Evolutionary conservation across 37 sponge, comb jelly and placozoan genomes (phyloP), one percentile per base, ranked within the genome.

Genomic region (Eunapius fragilis): DNA sequence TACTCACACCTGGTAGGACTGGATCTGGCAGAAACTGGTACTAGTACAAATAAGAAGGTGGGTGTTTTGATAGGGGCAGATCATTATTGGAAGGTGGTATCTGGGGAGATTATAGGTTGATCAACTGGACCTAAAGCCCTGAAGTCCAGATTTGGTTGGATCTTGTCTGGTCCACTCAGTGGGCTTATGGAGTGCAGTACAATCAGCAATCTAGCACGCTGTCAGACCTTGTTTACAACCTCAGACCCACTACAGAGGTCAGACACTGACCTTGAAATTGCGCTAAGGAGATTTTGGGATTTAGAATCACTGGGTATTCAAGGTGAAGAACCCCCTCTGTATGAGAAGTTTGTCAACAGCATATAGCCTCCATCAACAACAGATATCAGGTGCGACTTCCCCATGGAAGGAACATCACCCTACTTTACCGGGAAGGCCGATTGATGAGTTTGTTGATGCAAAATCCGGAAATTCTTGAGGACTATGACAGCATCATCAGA

Each of bases 231-330:
- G 58, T 58, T 58, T 10, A 58, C 58, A 58, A 58, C 6, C 58
- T 58, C 58, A 58, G 58, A 58, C 58, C 58, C 58, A 58, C 58
- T 58, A 58, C 58, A 58, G 58, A 58, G 14, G 58, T 58, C 58
- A 58, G 58, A 58, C 17, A 58, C 58, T 58, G 58, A 58, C 19
- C 58, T 58, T 17, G 58, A 58, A 58, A 58, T 58, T 58, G 58
- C 58, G 22, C 58, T 58, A 58, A 58, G 58, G 58, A 58, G 58
- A 58, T 84, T 84, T 31, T 84, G 85, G 85, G 85, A 84, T 76
- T 77, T 84, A 22, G 85, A 84, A 68, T 84, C 85, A 5, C n/a
- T 84, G 67, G 85, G 85, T 25, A 84, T 76, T 38, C n/a, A 71
- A 45, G 30, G 26, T 14, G 74, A 34, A 37, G 73, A 72, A 26